A percentile compares a stretch with the other conserved stretches of the same genome.
Evolutionary conservation across 2,888 invertebrate species (phyloP).

Genomic region (Tenthredo notha): DNA sequence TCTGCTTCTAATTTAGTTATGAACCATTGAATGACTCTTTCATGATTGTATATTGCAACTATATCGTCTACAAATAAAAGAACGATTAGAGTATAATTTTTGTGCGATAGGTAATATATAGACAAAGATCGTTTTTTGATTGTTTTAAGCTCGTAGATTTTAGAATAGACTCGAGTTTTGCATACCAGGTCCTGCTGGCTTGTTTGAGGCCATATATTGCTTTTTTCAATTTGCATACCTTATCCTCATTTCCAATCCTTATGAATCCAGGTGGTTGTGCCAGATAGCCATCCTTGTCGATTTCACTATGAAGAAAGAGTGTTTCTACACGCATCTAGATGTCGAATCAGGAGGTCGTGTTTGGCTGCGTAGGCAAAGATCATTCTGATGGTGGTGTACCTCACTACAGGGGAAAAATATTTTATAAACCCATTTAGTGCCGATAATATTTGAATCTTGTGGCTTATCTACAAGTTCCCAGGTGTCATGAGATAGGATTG

Average conservation of each 20-base stretch:
- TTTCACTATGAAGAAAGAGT: slow-evolving; percentile 55
- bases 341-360: slow-evolving; percentile 55
- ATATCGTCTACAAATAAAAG: slow-evolving; percentile 61
- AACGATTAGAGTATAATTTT: slow-evolving; percentile 46
- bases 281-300: slow-evolving; percentile 58
- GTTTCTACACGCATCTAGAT: slow-evolving; percentile 59
- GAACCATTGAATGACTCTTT: slow-evolving; percentile 38
- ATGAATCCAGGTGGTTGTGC: slow-evolving; percentile 58
- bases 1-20: neutral
- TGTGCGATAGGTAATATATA: slow-evolving; percentile 39
- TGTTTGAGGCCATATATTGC: slow-evolving; percentile 61
- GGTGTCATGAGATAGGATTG: neutral
- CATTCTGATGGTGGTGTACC: slow-evolving; percentile 52
- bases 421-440: neutral
- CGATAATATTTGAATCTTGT: neutral
- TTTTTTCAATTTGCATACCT: slow-evolving; percentile 57
- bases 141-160: slow-evolving; percentile 28
- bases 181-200: slow-evolving; percentile 56
- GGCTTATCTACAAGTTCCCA: slow-evolving; percentile 8
- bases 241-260: slow-evolving; percentile 38
- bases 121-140: slow-evolving; percentile 53
- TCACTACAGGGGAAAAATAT: slow-evolving; percentile 57
- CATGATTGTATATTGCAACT: slow-evolving; percentile 51
- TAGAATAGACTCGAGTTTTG: slow-evolving; percentile 47
- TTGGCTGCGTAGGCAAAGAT: slow-evolving; percentile 53